Conservation (phyloP, 2,797 vertebrate genomes). For the Acipenser transmontanus region DNA sequence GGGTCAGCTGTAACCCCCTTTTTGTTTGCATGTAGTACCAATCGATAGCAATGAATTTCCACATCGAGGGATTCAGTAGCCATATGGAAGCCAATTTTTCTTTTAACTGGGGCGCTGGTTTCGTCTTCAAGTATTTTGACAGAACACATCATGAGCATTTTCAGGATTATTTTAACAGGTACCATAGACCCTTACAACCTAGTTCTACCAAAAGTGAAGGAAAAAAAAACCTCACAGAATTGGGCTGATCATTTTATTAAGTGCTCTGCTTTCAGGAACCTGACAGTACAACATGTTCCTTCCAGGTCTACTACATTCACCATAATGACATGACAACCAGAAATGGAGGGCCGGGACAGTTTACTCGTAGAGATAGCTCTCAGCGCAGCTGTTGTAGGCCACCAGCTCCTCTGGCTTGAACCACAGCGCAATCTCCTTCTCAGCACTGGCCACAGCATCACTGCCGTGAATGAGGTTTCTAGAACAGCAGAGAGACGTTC, state of each 20-base stretch:
- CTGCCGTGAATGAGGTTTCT: constrained; percentile 95
- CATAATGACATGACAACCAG: constrained; percentile 1
- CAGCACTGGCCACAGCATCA: constrained; percentile 78
- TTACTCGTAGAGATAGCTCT: constrained; percentile 78
- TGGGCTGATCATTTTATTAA: constrained; percentile 16
- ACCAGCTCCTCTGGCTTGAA: constrained; percentile 73
- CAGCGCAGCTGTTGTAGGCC: constrained; percentile 71
- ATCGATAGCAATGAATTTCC: no score
- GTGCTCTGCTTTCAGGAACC: constrained; percentile 9
- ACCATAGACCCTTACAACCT: no score
- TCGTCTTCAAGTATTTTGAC: no score
- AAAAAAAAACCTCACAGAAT: constrained; percentile 2
- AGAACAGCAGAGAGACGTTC: constrained; percentile 11
- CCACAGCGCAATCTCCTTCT: constrained; percentile 81
- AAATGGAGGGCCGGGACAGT: constrained; percentile 3
- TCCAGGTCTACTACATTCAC: constrained; percentile 13
- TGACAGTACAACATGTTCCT: constrained; percentile 11
- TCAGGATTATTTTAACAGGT: no score
- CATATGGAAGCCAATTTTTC: no score
- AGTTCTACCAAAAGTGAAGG: not conserved
- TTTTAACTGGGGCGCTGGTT: no score
- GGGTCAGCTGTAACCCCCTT: no score
- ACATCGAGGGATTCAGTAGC: no score
- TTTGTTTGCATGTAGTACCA: no score
- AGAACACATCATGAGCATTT: no score